Base-by-base conservation (phyloP, 2,797 vertebrate genomes). In the Caiman crocodilus region DNA sequence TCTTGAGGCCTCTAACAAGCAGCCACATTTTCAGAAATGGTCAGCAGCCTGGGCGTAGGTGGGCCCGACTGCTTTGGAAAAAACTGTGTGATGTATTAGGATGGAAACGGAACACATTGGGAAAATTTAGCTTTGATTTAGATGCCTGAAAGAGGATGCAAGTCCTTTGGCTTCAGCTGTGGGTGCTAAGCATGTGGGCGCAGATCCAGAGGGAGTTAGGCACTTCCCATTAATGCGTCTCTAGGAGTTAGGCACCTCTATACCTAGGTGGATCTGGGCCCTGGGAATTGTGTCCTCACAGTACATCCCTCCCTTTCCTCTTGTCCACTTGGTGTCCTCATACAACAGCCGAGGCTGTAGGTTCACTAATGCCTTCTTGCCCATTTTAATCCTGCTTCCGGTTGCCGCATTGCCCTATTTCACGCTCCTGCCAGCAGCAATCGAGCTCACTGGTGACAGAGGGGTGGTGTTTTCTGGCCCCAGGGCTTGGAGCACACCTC, bases 391-490 rank as follows among this genome's bases (percentile, higher is more conserved):
- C 55, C 50, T 74, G 59, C 30, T 77, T 80, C 84, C 56, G 18
- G 56, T 79, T 76, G 60, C 79, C 79, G 85, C 8, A 59, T 87
- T 60, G 76, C 67, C 82, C 75, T 81, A 26, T 79, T 92, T 94
- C 95, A 89, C 89, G 71, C 82, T 88, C 73, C 91, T 92, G 92
- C 92, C 95, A 95, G 87, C 74, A 89, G 87, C 60, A 61, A 90
- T 95, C 95, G 86, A 81, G 58, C 30, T 92, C 85, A 97, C 84
- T 91, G 87, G 23, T 82, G 79, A 92, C 81, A 63, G 32, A 90
- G 93, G 28, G 91, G 90, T 80, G 61, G 94, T 92, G 93, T 92
- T 97, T 96, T 92, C 93, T 81, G 97, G 56, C 94, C 95, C 94
- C 87, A 65, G 93, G 97, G 97, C 92, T 82, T 93, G 75, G 21